Evolutionary conservation across 2,888 invertebrate species (phyloP), one percentile per base, ranked within the genome.

Genomic region (Boloria selene): DNA sequence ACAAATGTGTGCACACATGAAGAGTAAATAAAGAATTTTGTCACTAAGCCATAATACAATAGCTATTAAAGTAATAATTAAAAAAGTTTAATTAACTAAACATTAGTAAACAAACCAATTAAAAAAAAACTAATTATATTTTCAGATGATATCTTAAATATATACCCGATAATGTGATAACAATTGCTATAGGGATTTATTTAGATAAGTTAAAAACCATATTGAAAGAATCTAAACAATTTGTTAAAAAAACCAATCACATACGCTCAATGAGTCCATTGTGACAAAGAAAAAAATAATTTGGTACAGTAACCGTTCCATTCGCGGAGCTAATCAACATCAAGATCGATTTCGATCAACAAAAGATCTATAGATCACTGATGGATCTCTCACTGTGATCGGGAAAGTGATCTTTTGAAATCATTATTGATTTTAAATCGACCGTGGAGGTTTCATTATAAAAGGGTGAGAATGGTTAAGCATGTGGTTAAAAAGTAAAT

Each of bases 401-500:
- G 79, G 80, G 83, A 85, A 85, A 83, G 86, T 83, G 82, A 79
- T 84, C 86, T 87, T 84, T 90, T 85, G 82, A 83, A 77, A 71
- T 76, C 81, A 75, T 86, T 90, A 90, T 90, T 89, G 89, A 90
- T 88, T 91, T 88, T 86, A 82, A 88, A 91, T 88, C 83, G 74
- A 79, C 82, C 84, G 84, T 86, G 83, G 79, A 84, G 82, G 78
- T 76, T 76, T 71, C 66, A 76, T 79, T 73, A 84, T 74, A 82
- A 83, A 56, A 81, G 79, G 79, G 80, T 77, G 80, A 75, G 75
- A 73, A 76, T 73, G 64, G 68, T 71, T 77, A 72, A 71, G 71
- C 73, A 74, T 73, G 72, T 71, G 72, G 65, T 56, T 69, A 69
- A 71, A 72, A 69, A 69, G 63, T 38, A 10, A 38, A 38, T 38